Percentiles rank a stretch among this genome's conserved stretches.
Conservation (phyloP, 2,888 invertebrate genomes). For the Tetranychus truncatus region DNA sequence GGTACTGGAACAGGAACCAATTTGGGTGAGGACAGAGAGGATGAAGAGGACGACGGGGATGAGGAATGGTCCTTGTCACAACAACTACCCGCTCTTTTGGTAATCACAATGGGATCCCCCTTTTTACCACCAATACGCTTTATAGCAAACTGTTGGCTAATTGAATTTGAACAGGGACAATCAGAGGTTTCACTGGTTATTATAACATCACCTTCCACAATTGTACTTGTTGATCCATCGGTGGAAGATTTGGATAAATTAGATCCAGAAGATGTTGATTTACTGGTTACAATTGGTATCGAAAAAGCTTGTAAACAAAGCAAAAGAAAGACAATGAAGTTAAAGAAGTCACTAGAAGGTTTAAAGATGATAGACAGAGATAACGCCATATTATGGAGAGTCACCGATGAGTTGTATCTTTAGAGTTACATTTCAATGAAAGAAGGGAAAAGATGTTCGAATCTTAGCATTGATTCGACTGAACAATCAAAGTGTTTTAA, state of each 20-base stretch:
- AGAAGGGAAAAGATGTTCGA: not conserved
- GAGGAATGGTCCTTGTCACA: not conserved
- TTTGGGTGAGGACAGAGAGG: not conserved
- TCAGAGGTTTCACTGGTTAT: not conserved
- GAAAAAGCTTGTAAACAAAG: not conserved
- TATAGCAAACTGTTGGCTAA: not conserved
- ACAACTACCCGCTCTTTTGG: not conserved
- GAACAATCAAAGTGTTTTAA: not conserved
- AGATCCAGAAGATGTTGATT: not conserved
- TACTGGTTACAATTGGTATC: not conserved
- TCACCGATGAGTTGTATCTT: not conserved
- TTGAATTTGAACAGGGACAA: not conserved
- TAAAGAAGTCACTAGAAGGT: not conserved
- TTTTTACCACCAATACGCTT: not conserved
- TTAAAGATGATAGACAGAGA: not conserved
- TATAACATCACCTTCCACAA: not conserved
- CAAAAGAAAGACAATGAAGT: not conserved
- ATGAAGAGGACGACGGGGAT: not conserved
- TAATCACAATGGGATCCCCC: not conserved
- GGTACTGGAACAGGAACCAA: not conserved
- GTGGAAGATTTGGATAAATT: not conserved
- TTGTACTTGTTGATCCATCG: not conserved
- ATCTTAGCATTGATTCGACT: not conserved
- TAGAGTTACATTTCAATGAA: not conserved
- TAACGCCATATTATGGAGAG: not conserved